Percentiles rank a stretch among this genome's conserved stretches.
These are phyloP conservation scores for Psittacula derbiana DNA, from an alignment of 2,797 vertebrate species.

Conservation along the genomic window DNA sequence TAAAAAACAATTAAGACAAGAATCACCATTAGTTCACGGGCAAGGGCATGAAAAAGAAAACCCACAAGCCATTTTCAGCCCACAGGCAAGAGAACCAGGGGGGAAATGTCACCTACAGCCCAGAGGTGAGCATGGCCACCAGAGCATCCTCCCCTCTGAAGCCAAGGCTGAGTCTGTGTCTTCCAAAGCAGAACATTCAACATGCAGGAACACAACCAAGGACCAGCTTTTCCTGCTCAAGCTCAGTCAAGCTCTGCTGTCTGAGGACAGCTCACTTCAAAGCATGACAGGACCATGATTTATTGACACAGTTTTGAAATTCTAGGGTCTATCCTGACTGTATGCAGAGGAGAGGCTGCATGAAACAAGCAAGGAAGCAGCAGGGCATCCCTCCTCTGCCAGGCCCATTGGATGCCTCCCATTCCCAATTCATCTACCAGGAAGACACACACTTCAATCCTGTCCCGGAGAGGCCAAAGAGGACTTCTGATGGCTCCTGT, in stretches of 20 bases:
- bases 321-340: background rate
- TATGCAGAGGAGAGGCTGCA: background rate
- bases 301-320: background rate
- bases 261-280: background rate
- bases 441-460: background rate
- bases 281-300: background rate
- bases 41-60: background rate
- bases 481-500: background rate
- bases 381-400: background rate
- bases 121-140: background rate
- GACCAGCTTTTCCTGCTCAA: background rate
- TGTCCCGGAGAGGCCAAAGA: background rate
- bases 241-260: background rate
- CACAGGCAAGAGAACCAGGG: background rate
- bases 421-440: background rate
- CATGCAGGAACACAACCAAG: accelerated
- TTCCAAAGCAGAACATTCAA: background rate
- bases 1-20: slow-evolving; percentile 20
- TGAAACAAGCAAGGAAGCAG: background rate
- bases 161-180: background rate
- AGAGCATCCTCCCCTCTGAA: background rate
- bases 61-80: background rate
- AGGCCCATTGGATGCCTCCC: background rate
- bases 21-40: background rate
- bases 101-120: background rate